Conservation (phyloP, 2,113 vertebrate species). For the Scortum barcoo region DNA sequence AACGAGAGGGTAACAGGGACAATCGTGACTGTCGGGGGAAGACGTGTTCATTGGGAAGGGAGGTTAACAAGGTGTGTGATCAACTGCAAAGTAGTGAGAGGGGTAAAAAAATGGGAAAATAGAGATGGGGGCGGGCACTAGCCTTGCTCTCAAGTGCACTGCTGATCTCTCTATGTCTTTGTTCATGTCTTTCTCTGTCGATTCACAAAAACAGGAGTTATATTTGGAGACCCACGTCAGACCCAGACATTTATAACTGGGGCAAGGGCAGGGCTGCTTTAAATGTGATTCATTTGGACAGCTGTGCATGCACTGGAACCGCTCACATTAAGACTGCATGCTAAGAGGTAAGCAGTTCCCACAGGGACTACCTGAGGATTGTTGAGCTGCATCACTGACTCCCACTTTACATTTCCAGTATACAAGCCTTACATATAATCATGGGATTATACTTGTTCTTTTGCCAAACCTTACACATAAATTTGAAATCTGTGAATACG, state of each 20-base stretch:
- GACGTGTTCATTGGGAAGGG: conserved; percentile 20
- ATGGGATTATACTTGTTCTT: background rate
- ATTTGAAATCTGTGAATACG: background rate
- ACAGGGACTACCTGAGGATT: conserved; percentile 52
- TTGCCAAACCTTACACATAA: background rate
- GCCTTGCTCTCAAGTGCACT: conserved; percentile 27
- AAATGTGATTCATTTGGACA: conserved; percentile 72
- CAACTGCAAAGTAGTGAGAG: background rate
- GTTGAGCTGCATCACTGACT: conserved; percentile 2
- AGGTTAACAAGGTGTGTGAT: conserved; percentile 11
- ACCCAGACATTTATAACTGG: conserved; percentile 58
- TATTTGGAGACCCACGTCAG: conserved; percentile 71
- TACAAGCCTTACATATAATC: background rate
- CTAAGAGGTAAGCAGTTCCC: conserved; percentile 61
- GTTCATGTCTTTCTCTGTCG: conserved; percentile 43
- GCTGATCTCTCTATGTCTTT: conserved; percentile 38
- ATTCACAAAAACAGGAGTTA: conserved; percentile 66
- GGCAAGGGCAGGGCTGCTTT: conserved; percentile 54
- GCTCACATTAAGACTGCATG: conserved; percentile 56
- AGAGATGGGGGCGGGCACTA: background rate
- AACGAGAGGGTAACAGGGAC: conserved; percentile 21
- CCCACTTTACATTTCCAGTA: background rate
- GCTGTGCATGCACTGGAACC: conserved; percentile 56
- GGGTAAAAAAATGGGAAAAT: background rate
- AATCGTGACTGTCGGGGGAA: conserved; percentile 14